Evolutionary conservation across 2,797 vertebrate genomes (phyloP).

Genomic region (Esox masquinongy): DNA sequence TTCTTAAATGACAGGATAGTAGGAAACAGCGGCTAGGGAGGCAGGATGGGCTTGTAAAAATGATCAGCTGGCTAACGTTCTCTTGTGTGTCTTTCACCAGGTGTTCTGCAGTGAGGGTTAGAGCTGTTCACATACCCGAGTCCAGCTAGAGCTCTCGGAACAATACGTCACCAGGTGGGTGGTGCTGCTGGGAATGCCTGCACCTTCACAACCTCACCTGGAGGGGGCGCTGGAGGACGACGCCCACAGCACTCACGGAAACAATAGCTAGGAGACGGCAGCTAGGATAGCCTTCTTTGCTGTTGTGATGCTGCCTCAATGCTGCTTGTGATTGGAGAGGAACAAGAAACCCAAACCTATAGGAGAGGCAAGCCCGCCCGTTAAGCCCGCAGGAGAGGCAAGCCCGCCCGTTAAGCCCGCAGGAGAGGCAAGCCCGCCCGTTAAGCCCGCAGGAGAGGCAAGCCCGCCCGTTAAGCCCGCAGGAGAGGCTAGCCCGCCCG

Average conservation of each 20-base stretch:
- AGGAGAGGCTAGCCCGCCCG: not conserved
- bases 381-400: too few relatives aligned
- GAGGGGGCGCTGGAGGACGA: conserved; percentile 1
- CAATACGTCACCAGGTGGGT: not conserved
- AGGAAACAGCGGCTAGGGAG: too few relatives aligned
- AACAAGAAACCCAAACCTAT: not conserved
- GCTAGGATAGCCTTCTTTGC: not conserved
- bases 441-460: too few relatives aligned
- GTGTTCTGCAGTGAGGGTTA: not conserved
- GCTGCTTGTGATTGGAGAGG: not conserved
- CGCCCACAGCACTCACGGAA: not conserved
- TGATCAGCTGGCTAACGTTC: not conserved
- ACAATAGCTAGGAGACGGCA: not conserved
- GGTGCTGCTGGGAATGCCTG: not conserved
- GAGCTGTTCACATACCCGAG: not conserved
- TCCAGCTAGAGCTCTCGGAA: not conserved
- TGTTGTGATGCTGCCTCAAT: not conserved
- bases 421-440: too few relatives aligned
- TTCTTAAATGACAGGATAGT: too few relatives aligned
- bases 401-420: too few relatives aligned
- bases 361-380: not conserved
- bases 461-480: not conserved
- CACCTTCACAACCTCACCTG: not conserved
- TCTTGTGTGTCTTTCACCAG: not conserved
- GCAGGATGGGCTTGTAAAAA: too few relatives aligned